Evolutionary conservation across 1,140 invertebrate genomes (phyloP).

Genomic region (Sinella curviseta): DNA sequence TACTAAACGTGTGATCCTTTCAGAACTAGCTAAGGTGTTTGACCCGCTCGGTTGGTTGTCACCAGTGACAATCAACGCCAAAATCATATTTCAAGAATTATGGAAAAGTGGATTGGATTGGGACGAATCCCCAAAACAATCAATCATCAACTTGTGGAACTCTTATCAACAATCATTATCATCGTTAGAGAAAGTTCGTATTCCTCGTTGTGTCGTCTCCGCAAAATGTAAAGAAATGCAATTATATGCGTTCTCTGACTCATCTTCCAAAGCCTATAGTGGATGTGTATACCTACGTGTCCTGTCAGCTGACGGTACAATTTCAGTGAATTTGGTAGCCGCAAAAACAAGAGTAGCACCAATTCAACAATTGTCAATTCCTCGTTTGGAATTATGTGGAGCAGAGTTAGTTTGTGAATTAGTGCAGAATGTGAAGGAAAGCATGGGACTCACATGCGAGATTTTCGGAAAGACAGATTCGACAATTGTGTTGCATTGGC

Average conservation of each 20-base stretch:
- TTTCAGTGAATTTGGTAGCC: neutral
- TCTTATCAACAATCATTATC: neutral
- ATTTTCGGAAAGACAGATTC: neutral
- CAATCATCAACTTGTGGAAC: neutral
- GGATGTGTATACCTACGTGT: neutral
- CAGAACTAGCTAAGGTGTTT: slow-evolving; percentile 34
- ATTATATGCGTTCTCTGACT: neutral
- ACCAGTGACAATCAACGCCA: slow-evolving; percentile 39
- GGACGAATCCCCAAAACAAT: slow-evolving; percentile 32
- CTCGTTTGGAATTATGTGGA: neutral
- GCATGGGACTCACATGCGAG: neutral
- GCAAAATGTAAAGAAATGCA: neutral
- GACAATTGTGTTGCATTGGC: neutral
- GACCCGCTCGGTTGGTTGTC: slow-evolving; percentile 41
- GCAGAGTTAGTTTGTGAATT: neutral
- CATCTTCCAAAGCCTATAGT: neutral
- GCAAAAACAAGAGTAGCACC: slow-evolving; percentile 7
- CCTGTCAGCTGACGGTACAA: too few relatives aligned
- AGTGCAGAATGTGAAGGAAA: neutral
- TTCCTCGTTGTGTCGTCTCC: slow-evolving; percentile 6
- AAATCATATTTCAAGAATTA: slow-evolving; percentile 39
- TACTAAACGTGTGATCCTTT: slow-evolving; percentile 40
- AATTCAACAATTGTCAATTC: neutral
- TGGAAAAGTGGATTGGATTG: slow-evolving; percentile 44
- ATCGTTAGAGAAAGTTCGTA: neutral